Base-by-base conservation (phyloP, 2,888 invertebrate species). In the Parnassius smintheus region DNA sequence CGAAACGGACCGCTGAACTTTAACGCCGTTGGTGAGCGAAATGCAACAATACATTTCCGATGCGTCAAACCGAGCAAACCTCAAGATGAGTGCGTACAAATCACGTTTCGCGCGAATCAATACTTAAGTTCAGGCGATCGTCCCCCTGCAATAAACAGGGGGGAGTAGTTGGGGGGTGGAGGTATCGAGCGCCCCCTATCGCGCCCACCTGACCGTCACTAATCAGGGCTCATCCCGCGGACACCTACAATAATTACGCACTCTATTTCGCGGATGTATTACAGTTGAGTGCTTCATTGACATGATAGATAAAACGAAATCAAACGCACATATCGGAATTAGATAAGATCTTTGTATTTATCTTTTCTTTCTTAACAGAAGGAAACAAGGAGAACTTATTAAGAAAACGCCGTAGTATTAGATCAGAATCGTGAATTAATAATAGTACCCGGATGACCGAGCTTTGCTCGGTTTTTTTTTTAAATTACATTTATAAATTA, bases 81-180 rank as follows among this genome's bases (percentile, higher is more conserved):
- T 85, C 84, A 84, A 88, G 91, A 90, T 89, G 89, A 91, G 87
- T 89, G 90, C 89, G 91, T 90, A 91, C 91, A 91, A 91, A 91
- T 91, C 91, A 91, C 90, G 91, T 90, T 91, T 90, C 88, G 90
- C 89, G 91, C 90, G 91, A 91, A 91, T 91, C 91, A 91, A 91
- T 91, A 91, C 91, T 91, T 90, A 91, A 91, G 91, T 91, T 90
- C 79, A 88, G 90, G 88, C 90, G 88, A 89, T 89, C 88, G 86
- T 81, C 90, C 88, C 89, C 90, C 88, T 86, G 88, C 85, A 85
- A 86, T 88, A 87, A 86, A 49, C 49, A 86, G 83, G 79, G 80
- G 82, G 83, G 83, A 75, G 85, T 86, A 81, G 81, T 77, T 74
- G 71, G 70, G 73, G 73, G 75, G 77, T 72, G 78, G 82, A 78